Evolutionary conservation across 2,797 vertebrate genomes (phyloP).

Genomic region (Nyctibius grandis): DNA sequence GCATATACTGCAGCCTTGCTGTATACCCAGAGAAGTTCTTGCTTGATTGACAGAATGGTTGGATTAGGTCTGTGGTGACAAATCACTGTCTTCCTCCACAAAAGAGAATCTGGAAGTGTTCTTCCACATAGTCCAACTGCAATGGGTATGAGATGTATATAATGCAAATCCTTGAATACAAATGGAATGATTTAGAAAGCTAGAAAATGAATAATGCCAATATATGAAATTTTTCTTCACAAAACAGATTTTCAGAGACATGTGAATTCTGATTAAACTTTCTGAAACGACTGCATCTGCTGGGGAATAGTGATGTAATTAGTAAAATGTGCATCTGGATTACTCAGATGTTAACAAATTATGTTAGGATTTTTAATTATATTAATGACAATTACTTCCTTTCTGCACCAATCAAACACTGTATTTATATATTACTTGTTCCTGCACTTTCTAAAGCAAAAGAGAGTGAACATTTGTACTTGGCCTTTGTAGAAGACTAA

Average conservation of each 20-base stretch:
- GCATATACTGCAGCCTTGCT: not conserved
- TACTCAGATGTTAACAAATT: not conserved
- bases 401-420: not conserved
- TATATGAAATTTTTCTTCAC: not conserved
- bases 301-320: not conserved
- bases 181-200: not conserved
- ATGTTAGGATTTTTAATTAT: not conserved
- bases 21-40: not conserved
- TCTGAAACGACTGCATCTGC: not conserved
- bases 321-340: not conserved
- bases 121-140: not conserved
- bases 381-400: not conserved
- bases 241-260: not conserved
- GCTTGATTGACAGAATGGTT: not conserved
- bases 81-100: not conserved
- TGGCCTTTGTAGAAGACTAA: not conserved
- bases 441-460: not conserved
- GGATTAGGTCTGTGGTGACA: not conserved
- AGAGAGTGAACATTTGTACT: not conserved
- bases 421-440: not conserved
- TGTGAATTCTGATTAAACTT: not conserved
- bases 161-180: not conserved
- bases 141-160: not conserved
- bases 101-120: not conserved
- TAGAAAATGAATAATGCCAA: not conserved